phyloP scores from a whole-genome alignment of 2,113 vertebrate genomes.

The Myotis lucifugus region DNA sequence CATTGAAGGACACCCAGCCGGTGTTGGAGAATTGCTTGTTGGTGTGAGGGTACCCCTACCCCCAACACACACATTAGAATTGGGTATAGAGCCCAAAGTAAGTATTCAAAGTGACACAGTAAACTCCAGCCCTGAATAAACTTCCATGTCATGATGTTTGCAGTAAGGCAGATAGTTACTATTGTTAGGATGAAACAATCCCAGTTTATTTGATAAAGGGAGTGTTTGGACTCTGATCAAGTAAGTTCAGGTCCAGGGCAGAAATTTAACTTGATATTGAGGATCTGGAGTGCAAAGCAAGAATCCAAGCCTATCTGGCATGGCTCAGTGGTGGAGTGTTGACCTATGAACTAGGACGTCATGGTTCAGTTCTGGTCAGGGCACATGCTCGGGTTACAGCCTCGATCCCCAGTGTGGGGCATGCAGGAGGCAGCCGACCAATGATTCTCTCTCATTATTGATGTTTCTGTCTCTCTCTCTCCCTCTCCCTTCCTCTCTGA shows the following conservation, averaged over 20 bases:
- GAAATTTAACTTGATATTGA: not conserved
- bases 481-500: too few relatives aligned
- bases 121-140: not conserved
- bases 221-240: not conserved
- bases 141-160: not conserved
- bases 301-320: not conserved
- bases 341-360: too few relatives aligned
- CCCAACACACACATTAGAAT: not conserved
- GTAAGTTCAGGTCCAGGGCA: not conserved
- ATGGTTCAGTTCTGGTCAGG: too few relatives aligned
- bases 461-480: too few relatives aligned
- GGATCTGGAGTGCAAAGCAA: not conserved
- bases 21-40: not conserved
- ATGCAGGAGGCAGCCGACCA: too few relatives aligned
- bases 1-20: not conserved
- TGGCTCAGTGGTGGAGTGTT: too few relatives aligned
- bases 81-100: not conserved
- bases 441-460: too few relatives aligned
- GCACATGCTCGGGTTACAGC: too few relatives aligned
- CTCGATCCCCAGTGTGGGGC: too few relatives aligned
- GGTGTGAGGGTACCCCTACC: not conserved
- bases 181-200: not conserved
- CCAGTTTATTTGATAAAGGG: not conserved
- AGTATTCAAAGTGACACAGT: not conserved
- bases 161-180: not conserved